phyloP scores from a whole-genome alignment of 2,797 vertebrate species.

The Premnoplex brunnescens region DNA sequence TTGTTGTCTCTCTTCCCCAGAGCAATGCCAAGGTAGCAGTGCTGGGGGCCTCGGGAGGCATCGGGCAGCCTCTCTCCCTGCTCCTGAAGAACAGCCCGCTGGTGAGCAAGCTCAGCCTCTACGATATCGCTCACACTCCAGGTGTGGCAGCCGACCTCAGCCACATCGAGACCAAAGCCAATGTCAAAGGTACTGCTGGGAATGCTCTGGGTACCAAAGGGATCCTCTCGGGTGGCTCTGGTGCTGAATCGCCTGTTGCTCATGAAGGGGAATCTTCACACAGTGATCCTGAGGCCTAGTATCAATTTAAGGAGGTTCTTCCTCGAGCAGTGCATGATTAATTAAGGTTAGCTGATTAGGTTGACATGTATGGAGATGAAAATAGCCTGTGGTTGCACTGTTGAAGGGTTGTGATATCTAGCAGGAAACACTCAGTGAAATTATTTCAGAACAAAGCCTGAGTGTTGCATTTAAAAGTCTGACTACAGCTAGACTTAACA shows the following conservation, averaged over 20 bases:
- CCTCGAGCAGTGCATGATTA: background rate
- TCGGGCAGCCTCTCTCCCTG: constrained; percentile 95
- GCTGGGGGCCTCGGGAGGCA: constrained; percentile 93
- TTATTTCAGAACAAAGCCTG: background rate
- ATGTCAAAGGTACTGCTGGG: constrained; percentile 83
- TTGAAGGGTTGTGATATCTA: background rate
- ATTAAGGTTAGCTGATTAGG: background rate
- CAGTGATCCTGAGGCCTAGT: background rate
- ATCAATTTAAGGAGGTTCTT: background rate
- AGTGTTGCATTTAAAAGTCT: background rate
- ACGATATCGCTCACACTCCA: constrained; percentile 93
- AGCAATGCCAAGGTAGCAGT: constrained; percentile 92
- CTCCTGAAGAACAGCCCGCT: constrained; percentile 96
- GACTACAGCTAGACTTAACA: background rate
- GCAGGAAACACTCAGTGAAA: background rate
- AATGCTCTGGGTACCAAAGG: rapidly evolving
- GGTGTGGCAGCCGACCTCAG: constrained; percentile 95
- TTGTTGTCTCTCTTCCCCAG: constrained; percentile 55
- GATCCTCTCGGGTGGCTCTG: background rate
- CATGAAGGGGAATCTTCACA: background rate
- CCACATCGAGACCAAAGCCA: constrained; percentile 94
- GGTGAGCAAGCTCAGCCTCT: constrained; percentile 90
- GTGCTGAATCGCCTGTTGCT: rapidly evolving
- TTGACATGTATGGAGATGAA: background rate
- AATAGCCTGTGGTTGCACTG: background rate